Base-by-base conservation (phyloP, 2,888 invertebrate genomes). In the Oligia strigilis region DNA sequence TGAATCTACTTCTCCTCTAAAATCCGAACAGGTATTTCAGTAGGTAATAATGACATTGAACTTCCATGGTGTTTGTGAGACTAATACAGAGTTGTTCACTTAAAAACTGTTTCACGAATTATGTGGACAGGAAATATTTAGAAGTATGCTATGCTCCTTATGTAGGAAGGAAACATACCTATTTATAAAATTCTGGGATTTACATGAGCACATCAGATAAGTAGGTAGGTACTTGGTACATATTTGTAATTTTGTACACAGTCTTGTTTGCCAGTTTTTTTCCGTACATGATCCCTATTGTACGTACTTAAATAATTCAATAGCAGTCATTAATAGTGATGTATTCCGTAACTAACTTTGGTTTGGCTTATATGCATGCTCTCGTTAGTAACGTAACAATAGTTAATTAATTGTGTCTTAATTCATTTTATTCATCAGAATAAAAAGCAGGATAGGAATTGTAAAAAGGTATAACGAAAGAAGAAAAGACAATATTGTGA, bases 401-500 rank as follows among this genome's bases (percentile, higher is more conserved):
- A 0, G 14, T 55, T 13, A 2, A 52, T 23, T 23, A 52, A 52
- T 40, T n/a, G 1, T 71, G 40, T 55, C 23, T 55, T 17, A n/a
- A n/a, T 40, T 71, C 0, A n/a, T n/a, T 58, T 40, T 43, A 43
- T 73, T 40, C 46, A 46, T 11, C 29, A 29, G 29, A 73, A 74
- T 66, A 74, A 72, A 80, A 55, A 72, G 40, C 40, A n/a, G 72
- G 23, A 70, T 70, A 66, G 67, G 40, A 78, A 52, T 58, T 71
- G 49, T 70, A 72, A 67, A 81, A 84, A 83, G 70, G 70, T 80
- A 71, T 77, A 75, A 66, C 40, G 66, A 72, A 67, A 75, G 70
- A 76, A 83, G 72, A 82, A 75, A 87, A 80, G 82, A 88, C 86
- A 87, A 89, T 74, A 74, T 85, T 82, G 89, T 81, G 85, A 86